Evolutionary conservation across 2,888 invertebrate species (phyloP).

Genomic region (Dicyrtomina minuta): DNA sequence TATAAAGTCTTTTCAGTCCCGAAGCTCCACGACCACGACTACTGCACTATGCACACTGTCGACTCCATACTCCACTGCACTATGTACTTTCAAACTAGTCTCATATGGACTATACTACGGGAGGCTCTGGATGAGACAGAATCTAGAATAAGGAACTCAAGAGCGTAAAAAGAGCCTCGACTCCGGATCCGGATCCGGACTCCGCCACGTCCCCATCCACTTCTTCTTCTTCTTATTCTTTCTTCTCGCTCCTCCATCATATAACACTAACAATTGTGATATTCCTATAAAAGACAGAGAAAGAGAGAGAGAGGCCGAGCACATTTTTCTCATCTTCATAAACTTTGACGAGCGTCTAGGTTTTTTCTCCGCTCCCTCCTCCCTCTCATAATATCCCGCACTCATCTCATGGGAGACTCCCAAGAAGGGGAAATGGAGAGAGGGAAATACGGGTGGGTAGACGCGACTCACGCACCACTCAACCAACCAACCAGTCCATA

Average conservation of each 20-base stretch:
- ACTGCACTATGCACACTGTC: too few species aligned
- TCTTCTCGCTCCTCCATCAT: background rate
- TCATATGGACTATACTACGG: background rate
- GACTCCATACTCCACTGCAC: too few species aligned
- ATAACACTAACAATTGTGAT: constrained; percentile 21
- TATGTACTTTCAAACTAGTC: too few species aligned
- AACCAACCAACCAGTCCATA: too few species aligned
- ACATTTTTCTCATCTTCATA: constrained; percentile 41
- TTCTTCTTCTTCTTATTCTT: constrained; percentile 4
- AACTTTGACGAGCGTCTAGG: constrained; percentile 34
- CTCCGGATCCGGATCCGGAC: too few species aligned
- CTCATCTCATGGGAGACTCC: too few species aligned
- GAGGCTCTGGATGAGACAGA: too few species aligned
- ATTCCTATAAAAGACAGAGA: constrained; percentile 13
- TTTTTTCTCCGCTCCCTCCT: constrained; percentile 20
- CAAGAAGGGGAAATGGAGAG: too few species aligned
- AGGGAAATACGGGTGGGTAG: too few species aligned
- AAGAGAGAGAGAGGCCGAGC: constrained; percentile 6
- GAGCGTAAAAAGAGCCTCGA: background rate
- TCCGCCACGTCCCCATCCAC: background rate
- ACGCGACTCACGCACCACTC: too few species aligned
- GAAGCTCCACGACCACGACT: too few species aligned
- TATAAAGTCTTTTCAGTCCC: constrained; percentile 18
- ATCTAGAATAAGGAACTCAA: background rate
- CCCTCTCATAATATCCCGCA: constrained; percentile 18